Evolutionary conservation across 2,113 vertebrate species (phyloP).

Genomic region (Pollimyrus isidori): DNA sequence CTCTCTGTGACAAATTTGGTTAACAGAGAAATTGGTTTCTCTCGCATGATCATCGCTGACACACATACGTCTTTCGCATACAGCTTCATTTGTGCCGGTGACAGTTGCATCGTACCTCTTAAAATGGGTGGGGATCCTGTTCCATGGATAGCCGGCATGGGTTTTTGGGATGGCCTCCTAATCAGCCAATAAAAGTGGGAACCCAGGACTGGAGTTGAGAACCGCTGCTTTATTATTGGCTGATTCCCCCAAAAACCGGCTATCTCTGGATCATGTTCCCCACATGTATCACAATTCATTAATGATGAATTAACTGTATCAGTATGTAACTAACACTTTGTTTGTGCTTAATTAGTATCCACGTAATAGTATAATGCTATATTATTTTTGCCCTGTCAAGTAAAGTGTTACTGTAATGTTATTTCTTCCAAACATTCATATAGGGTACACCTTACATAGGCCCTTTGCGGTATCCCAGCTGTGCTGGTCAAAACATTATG

Average conservation of each 20-base stretch:
- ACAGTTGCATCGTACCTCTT: neutral
- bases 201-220: no score
- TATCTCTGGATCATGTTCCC: no score
- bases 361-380: neutral
- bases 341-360: neutral
- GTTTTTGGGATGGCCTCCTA: no score
- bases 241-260: no score
- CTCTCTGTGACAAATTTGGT: neutral
- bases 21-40: neutral
- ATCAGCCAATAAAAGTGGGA: no score
- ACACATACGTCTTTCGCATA: neutral
- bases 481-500: neutral
- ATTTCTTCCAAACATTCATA: neutral
- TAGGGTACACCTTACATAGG: neutral
- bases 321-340: neutral
- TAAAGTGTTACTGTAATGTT: neutral
- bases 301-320: neutral
- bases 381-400: neutral
- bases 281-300: neutral
- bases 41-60: neutral
- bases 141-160: no score
- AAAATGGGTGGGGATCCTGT: neutral
- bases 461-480: neutral
- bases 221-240: no score
- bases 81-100: neutral